A percentile compares a stretch with the other conserved stretches of the same genome.
phyloP scores from a whole-genome alignment of 2,113 vertebrate genomes.

The Cyrtonyx montezumae region DNA sequence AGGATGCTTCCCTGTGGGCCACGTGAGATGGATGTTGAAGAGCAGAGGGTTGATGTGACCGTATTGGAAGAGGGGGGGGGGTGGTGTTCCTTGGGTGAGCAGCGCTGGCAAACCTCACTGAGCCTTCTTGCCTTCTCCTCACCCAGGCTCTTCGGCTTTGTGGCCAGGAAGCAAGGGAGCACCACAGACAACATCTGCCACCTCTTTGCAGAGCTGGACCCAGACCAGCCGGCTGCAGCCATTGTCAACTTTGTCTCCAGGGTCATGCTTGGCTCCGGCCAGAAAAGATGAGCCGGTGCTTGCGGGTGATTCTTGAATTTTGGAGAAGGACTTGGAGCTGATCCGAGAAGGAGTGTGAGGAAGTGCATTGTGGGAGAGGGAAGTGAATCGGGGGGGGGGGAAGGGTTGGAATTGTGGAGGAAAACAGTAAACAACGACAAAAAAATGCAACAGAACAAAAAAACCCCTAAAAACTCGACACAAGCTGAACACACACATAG shows the following conservation, averaged over 20 bases:
- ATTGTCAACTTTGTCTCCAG: constrained; percentile 98
- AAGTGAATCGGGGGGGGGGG: constrained; percentile 74
- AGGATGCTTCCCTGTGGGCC: background rate
- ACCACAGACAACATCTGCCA: constrained; percentile 98
- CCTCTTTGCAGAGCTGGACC: constrained; percentile 95
- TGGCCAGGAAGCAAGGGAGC: constrained; percentile 97
- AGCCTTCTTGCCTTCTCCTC: background rate
- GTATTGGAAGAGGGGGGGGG: background rate
- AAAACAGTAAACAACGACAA: constrained; percentile 48
- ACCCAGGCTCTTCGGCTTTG: constrained; percentile 93
- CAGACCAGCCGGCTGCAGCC: constrained; percentile 92
- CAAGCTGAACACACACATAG: constrained; percentile 50
- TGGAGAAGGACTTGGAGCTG: constrained; percentile 86
- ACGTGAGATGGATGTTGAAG: background rate
- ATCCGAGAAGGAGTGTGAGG: constrained; percentile 84
- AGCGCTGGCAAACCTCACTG: background rate
- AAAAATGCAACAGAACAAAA: constrained; percentile 13
- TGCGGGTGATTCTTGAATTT: constrained; percentile 77
- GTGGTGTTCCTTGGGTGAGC: background rate
- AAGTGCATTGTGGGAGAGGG: constrained; percentile 87
- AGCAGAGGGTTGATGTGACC: background rate
- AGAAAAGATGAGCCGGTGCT: constrained; percentile 88
- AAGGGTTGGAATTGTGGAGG: constrained; percentile 56
- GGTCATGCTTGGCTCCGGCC: constrained; percentile 87
- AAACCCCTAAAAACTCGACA: constrained; percentile 46